Conservation (phyloP, 1,140 invertebrate genomes). For the Drosophila persimilis region DNA sequence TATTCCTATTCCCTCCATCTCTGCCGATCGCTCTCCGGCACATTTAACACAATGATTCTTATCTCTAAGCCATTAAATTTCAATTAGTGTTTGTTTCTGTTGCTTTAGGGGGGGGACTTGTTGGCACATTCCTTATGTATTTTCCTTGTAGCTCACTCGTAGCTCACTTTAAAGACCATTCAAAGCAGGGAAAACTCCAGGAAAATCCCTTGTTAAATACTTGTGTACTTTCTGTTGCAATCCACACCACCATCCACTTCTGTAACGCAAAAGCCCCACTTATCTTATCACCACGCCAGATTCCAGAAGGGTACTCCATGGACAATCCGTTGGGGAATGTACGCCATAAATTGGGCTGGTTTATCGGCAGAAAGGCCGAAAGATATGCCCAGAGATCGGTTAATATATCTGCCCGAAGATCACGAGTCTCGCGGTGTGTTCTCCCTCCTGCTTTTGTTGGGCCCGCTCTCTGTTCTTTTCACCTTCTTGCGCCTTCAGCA, state of each 20-base stretch:
- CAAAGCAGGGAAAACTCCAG: too few species aligned
- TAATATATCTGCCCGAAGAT: constrained; percentile 27
- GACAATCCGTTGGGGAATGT: not conserved
- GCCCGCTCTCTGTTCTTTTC: constrained; percentile 47
- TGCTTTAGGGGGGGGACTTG: not conserved
- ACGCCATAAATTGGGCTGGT: constrained; percentile 52
- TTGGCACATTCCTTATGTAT: not conserved
- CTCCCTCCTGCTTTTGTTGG: constrained; percentile 15
- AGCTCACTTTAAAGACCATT: too few species aligned
- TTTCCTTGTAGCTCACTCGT: not conserved
- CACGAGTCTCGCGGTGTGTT: constrained; percentile 20
- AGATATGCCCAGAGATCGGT: not conserved
- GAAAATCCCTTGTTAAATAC: too few species aligned
- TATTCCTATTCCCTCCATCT: not conserved
- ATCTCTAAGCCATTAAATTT: constrained; percentile 66
- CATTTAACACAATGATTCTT: constrained; percentile 54
- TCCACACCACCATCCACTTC: too few species aligned
- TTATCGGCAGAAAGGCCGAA: constrained; percentile 45
- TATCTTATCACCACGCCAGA: constrained; percentile 33
- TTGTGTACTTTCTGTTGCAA: too few species aligned
- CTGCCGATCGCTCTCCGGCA: constrained; percentile 7
- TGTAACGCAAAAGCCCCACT: not conserved
- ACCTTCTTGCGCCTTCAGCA: constrained; percentile 64
- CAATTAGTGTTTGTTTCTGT: constrained; percentile 55
- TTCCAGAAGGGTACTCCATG: not conserved